phyloP scores from a whole-genome alignment of 2,797 vertebrate genomes.

The Liparis tanakae region DNA sequence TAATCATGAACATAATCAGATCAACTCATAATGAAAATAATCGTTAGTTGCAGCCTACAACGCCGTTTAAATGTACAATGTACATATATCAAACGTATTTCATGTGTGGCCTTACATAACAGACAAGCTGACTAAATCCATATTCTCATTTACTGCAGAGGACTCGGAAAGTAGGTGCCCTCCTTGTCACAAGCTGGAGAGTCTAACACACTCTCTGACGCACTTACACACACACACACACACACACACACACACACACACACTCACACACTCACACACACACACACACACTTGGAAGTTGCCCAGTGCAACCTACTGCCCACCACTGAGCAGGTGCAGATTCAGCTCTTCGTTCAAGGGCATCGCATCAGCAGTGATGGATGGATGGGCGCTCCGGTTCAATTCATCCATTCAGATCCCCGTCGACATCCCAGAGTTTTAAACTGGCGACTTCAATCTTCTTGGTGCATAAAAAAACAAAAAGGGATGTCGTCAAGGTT shows the following conservation, averaged over 20 bases:
- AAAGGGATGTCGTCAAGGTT: slow-evolving; percentile 22
- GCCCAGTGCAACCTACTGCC: slow-evolving; percentile 57
- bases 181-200: slow-evolving; percentile 11
- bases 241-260: slow-evolving; percentile 9
- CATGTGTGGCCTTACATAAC: neutral
- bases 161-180: slow-evolving; percentile 28
- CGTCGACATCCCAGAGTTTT: slow-evolving; percentile 24
- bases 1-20: neutral
- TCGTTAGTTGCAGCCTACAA: neutral
- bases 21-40: neutral
- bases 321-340: slow-evolving; percentile 63
- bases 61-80: neutral
- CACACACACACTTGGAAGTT: slow-evolving; percentile 43
- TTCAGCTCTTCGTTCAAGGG: slow-evolving; percentile 68
- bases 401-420: slow-evolving; percentile 54
- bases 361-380: slow-evolving; percentile 62
- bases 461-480: slow-evolving; percentile 1
- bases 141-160: slow-evolving; percentile 33
- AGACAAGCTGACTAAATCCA: slow-evolving; percentile 8
- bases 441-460: slow-evolving; percentile 48
- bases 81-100: slow-evolving; percentile 18
- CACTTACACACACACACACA: neutral
- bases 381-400: slow-evolving; percentile 53
- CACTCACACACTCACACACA: slow-evolving; percentile 16
- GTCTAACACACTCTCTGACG: neutral